A percentile compares a stretch with the other conserved stretches of the same genome.
phyloP scores from a whole-genome alignment of 2,888 invertebrate species.

The Axea sp. region DNA sequence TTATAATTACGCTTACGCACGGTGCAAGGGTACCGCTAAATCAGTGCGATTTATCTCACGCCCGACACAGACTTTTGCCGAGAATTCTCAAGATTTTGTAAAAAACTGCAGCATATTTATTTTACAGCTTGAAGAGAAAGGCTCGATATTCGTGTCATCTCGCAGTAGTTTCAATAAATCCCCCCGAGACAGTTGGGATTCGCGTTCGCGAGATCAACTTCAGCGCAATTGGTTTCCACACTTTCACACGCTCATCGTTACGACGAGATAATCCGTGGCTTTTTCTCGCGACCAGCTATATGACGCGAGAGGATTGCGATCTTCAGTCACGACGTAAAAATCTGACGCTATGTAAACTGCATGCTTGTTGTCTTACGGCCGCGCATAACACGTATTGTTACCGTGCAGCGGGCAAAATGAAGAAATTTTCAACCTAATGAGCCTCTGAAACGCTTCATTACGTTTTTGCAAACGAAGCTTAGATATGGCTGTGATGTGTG shows the following conservation, averaged over 20 bases:
- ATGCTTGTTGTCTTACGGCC: slow-evolving; percentile 16
- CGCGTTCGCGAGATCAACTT: slow-evolving; percentile 6
- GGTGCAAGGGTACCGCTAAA: slow-evolving; percentile 22
- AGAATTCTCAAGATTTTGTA: slow-evolving; percentile 46
- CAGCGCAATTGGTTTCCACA: slow-evolving; percentile 57
- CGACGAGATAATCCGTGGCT: slow-evolving; percentile 30
- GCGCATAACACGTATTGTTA: slow-evolving; percentile 33
- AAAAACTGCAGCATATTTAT: slow-evolving; percentile 57
- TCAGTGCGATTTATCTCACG: slow-evolving; percentile 32
- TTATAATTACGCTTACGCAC: slow-evolving; percentile 21
- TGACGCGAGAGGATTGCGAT: slow-evolving; percentile 22
- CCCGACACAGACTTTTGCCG: slow-evolving; percentile 37
- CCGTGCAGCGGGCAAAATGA: slow-evolving; percentile 27
- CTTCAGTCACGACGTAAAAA: slow-evolving; percentile 27
- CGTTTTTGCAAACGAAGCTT: slow-evolving; percentile 8
- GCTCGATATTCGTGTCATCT: slow-evolving; percentile 51
- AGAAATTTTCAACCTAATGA: slow-evolving; percentile 50
- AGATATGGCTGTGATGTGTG: slow-evolving; percentile 15
- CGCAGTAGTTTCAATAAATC: slow-evolving; percentile 40
- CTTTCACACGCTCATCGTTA: slow-evolving; percentile 57
- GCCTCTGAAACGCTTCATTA: slow-evolving; percentile 15
- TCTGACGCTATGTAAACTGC: slow-evolving; percentile 22
- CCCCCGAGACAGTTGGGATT: background rate
- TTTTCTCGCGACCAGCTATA: slow-evolving; percentile 1
- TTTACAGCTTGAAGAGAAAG: slow-evolving; percentile 57